Evolutionary conservation across 2,797 vertebrate species (phyloP).

Genomic region (Galagoides demidoff): DNA sequence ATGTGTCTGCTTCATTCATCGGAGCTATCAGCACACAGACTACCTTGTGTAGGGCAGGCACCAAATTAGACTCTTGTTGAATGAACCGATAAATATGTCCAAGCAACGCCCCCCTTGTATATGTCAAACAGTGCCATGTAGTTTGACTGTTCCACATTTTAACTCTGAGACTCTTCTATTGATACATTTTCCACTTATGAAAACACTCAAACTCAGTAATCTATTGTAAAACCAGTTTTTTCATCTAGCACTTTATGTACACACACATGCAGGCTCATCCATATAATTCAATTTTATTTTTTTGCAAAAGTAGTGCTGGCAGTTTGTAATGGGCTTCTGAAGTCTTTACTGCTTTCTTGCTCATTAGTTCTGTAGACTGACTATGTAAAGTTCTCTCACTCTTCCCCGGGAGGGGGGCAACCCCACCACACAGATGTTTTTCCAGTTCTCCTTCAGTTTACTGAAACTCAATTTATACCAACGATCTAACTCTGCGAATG

Average conservation of each 20-base stretch:
- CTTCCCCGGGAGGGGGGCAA: background rate
- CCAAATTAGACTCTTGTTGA: background rate
- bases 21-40: background rate
- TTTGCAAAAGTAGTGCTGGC: constrained; percentile 7
- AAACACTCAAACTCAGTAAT: constrained; percentile 18
- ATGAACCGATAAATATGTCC: constrained; percentile 12
- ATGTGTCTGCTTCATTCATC: background rate
- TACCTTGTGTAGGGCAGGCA: background rate
- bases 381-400: background rate
- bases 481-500: constrained; percentile 58
- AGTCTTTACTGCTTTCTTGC: constrained; percentile 32
- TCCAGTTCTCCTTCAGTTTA: constrained; percentile 52
- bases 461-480: constrained; percentile 62
- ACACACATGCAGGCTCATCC: background rate
- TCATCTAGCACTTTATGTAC: background rate
- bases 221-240: background rate
- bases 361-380: background rate
- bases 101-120: background rate
- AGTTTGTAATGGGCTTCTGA: background rate
- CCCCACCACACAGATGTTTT: constrained; percentile 25
- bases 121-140: background rate
- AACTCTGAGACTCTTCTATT: background rate
- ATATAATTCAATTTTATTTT: constrained; percentile 45
- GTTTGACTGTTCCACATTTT: background rate
- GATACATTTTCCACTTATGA: background rate